Conservation (phyloP, 2,888 invertebrate genomes). For the Melangyna quadrimaculata region DNA sequence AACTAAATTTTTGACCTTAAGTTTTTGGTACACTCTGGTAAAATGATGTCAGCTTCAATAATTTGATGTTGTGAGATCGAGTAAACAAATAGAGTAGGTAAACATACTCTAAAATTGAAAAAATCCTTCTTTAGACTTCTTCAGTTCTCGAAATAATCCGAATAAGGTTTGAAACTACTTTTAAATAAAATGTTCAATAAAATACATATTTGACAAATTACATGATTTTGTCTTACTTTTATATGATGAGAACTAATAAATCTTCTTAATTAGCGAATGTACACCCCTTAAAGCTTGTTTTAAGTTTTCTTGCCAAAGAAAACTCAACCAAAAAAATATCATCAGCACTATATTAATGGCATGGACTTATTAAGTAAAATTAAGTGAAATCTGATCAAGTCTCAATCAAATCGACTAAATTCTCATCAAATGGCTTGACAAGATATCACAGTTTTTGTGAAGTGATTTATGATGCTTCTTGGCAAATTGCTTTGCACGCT, state of each 20-base stretch:
- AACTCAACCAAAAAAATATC: background rate
- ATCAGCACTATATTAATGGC: background rate
- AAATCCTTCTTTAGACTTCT: background rate
- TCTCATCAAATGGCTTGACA: slow-evolving; percentile 24
- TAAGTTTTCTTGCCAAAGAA: background rate
- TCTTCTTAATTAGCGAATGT: slow-evolving; percentile 10
- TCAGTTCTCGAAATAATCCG: background rate
- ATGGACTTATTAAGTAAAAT: slow-evolving; percentile 15
- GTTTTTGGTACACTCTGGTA: too few relatives aligned
- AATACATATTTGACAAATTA: slow-evolving; percentile 12
- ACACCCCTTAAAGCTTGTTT: background rate
- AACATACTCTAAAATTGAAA: background rate
- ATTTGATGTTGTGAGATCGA: background rate
- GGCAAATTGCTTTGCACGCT: slow-evolving; percentile 62
- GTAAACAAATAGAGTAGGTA: background rate
- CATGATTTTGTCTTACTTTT: background rate
- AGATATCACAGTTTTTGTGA: slow-evolving; percentile 34
- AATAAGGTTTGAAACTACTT: background rate
- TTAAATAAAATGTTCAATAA: background rate
- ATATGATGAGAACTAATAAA: background rate
- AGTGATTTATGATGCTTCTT: slow-evolving; percentile 57
- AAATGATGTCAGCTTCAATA: too few relatives aligned
- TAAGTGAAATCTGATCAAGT: slow-evolving; percentile 37
- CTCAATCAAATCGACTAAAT: background rate
- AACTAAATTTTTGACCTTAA: too few relatives aligned